A percentile compares a stretch with the other conserved stretches of the same genome.
Conservation (phyloP, 2,888 invertebrate genomes). For the Resseliella maxima region DNA sequence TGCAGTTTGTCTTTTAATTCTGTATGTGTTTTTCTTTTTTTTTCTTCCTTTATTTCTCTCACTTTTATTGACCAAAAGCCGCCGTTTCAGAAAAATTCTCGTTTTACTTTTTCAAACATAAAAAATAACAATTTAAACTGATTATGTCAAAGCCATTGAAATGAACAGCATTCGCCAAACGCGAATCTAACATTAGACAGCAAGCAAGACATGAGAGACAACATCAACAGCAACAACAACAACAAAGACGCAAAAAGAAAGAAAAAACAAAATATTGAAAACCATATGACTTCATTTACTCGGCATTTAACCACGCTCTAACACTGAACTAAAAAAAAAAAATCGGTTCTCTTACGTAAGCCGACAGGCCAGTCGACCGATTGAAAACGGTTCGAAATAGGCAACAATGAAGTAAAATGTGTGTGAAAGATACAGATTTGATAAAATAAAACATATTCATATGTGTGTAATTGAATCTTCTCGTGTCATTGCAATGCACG, state of each 20-base stretch:
- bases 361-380: constrained; percentile 2
- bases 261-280: not conserved
- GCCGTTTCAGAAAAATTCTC: not conserved
- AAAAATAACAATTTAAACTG: not conserved
- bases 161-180: constrained; percentile 4
- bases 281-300: constrained; percentile 44
- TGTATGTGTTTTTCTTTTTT: not conserved
- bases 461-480: constrained; percentile 39
- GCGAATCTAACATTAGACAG: not conserved
- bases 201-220: too few species aligned
- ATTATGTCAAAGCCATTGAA: constrained; percentile 48
- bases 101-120: too few species aligned
- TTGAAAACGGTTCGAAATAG: not conserved
- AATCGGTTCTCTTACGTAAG: constrained; percentile 7
- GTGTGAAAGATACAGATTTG: constrained; percentile 22
- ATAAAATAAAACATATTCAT: not conserved
- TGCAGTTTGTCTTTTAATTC: constrained; percentile 11
- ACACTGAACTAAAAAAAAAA: constrained; percentile 18
- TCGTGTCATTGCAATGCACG: constrained; percentile 7
- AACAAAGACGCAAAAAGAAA: too few species aligned
- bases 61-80: not conserved
- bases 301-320: not conserved
- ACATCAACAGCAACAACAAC: too few species aligned
- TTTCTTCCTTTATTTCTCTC: not conserved
- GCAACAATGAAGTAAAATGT: not conserved